Evolutionary conservation across 2,888 invertebrate species (phyloP).

Genomic region (Homarus gammarus): DNA sequence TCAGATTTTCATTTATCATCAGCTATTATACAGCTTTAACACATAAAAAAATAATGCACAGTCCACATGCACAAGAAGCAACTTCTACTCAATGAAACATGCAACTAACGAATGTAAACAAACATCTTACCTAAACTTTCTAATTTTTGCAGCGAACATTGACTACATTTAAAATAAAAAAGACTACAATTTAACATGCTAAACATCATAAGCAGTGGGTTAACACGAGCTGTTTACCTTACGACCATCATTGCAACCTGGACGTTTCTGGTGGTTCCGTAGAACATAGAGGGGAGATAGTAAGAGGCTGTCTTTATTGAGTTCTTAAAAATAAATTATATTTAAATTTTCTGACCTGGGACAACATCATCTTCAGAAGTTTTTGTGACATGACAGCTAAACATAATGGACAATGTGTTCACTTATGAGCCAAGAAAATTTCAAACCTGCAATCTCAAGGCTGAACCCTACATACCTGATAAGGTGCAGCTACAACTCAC

Average conservation of each 20-base stretch:
- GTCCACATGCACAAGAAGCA: not conserved
- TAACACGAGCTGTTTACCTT: conserved; percentile 57
- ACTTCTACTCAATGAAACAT: not conserved
- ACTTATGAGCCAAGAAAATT: conserved; percentile 1
- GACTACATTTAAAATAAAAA: not conserved
- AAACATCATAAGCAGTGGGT: conserved; percentile 39
- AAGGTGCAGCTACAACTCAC: not conserved
- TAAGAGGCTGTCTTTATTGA: conserved; percentile 52
- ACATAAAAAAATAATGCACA: not conserved
- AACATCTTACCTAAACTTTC: not conserved
- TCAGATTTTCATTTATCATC: not conserved
- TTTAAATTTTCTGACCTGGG: conserved; percentile 12
- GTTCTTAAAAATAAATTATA: conserved; percentile 15
- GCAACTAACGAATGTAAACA: not conserved
- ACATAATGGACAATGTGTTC: conserved; percentile 9
- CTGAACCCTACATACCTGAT: conserved; percentile 38
- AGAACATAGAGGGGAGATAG: conserved; percentile 49
- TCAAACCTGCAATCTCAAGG: conserved; percentile 21
- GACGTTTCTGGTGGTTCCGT: conserved; percentile 68
- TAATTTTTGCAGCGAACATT: not conserved
- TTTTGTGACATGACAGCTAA: not conserved
- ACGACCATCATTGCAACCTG: conserved; percentile 67
- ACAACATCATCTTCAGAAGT: not conserved
- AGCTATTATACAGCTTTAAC: not conserved
- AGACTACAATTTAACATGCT: not conserved